Conservation (phyloP, 2,113 vertebrate genomes). For the Misgurnus mizolepis region DNA sequence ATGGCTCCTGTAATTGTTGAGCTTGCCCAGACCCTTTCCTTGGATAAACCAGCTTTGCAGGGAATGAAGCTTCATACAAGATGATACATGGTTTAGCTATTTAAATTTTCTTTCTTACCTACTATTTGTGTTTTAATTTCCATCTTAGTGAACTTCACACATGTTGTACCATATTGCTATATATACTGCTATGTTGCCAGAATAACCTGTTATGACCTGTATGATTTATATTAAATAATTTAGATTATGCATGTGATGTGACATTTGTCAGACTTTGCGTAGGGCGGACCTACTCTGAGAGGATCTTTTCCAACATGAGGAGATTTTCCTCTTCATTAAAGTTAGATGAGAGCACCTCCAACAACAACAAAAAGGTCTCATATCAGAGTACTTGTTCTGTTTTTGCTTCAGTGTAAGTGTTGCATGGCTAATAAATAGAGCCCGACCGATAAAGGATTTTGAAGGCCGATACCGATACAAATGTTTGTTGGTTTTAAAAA, state of each 20-base stretch:
- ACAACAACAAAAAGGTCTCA: conserved; percentile 48
- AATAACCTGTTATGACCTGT: too few species aligned
- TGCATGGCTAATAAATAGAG: background rate
- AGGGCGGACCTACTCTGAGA: background rate
- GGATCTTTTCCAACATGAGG: conserved; percentile 34
- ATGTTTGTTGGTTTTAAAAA: too few species aligned
- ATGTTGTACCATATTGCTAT: too few species aligned
- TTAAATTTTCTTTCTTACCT: too few species aligned
- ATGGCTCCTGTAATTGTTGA: conserved; percentile 36
- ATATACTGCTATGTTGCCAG: too few species aligned
- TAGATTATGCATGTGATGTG: too few species aligned
- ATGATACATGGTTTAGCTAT: background rate
- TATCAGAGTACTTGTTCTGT: background rate
- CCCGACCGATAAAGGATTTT: too few species aligned
- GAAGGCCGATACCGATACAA: too few species aligned
- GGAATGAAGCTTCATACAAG: conserved; percentile 31
- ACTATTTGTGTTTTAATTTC: too few species aligned
- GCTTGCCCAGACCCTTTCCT: conserved; percentile 27
- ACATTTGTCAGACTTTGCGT: too few species aligned
- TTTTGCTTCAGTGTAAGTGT: conserved; percentile 5
- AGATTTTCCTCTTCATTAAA: conserved; percentile 33
- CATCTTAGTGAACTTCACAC: too few species aligned
- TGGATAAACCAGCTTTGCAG: conserved; percentile 27
- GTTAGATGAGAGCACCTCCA: conserved; percentile 32
- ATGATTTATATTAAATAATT: too few species aligned